Evolutionary conservation across 2,113 vertebrate genomes (phyloP).

Genomic region (Phaethon lepturus): DNA sequence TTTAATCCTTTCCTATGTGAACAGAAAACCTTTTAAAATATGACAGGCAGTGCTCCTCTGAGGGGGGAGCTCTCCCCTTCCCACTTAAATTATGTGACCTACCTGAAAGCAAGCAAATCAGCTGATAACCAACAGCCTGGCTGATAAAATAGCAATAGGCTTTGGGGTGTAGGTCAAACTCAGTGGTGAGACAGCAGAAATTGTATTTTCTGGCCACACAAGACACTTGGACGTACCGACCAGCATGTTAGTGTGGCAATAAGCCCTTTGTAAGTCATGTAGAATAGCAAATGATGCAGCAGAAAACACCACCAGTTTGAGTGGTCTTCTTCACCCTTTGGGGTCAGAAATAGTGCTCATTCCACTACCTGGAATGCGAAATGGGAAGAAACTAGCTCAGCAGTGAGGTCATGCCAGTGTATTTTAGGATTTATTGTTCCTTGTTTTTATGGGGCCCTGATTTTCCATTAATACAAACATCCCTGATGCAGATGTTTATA

Average conservation of each 20-base stretch:
- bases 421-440: background rate
- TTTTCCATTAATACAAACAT: background rate
- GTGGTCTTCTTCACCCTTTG: background rate
- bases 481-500: background rate
- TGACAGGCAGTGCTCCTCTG: fast-evolving
- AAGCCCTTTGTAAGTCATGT: background rate
- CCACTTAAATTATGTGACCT: background rate
- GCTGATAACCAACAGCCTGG: background rate
- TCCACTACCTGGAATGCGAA: background rate
- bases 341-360: background rate
- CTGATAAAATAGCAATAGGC: background rate
- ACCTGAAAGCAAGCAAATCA: background rate
- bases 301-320: background rate
- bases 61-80: background rate
- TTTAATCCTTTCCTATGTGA: background rate
- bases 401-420: background rate
- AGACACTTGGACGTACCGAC: background rate
- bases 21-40: background rate
- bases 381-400: background rate
- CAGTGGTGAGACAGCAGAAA: background rate
- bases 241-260: fast-evolving
- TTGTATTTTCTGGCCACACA: background rate
- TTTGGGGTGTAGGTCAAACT: background rate
- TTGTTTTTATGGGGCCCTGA: background rate
- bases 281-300: background rate